A percentile compares a stretch with the other conserved stretches of the same genome.
phyloP scores from a whole-genome alignment of 2,888 invertebrate genomes.

The Leptopterna dolabrata region DNA sequence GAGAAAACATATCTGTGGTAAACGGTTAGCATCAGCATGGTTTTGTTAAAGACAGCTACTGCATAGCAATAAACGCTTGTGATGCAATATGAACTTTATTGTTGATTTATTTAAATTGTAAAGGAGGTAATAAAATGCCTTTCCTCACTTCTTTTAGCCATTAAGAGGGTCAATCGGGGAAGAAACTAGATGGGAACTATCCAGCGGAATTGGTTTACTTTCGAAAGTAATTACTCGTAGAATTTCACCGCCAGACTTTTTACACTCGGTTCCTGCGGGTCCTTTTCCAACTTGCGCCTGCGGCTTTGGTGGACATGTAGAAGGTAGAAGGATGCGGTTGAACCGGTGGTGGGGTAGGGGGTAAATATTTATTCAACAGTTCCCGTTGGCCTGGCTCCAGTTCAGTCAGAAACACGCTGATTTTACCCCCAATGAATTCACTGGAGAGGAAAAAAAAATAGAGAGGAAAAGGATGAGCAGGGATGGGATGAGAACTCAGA shows the following conservation, averaged over 20 bases:
- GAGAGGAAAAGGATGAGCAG: neutral
- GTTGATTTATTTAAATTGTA: no score
- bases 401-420: conserved; percentile 44
- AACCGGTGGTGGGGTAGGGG: neutral
- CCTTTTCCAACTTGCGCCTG: neutral
- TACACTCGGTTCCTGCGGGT: neutral
- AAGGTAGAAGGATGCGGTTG: conserved; percentile 11
- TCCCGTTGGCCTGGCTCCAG: conserved; percentile 53
- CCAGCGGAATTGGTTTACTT: neutral
- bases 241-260: conserved; percentile 13
- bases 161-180: neutral
- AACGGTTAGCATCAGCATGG: no score
- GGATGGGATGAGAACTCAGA: neutral
- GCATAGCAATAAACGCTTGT: no score
- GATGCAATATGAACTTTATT: no score
- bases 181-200: neutral
- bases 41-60: no score
- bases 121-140: no score
- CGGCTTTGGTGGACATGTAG: conserved; percentile 8
- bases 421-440: conserved; percentile 54
- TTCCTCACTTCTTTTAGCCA: neutral
- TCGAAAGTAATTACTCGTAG: conserved; percentile 20
- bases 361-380: conserved; percentile 58
- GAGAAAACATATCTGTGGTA: no score
- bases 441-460: conserved; percentile 9